Base-by-base conservation (phyloP, 2,113 vertebrate genomes). In the Steatornis caripensis region DNA sequence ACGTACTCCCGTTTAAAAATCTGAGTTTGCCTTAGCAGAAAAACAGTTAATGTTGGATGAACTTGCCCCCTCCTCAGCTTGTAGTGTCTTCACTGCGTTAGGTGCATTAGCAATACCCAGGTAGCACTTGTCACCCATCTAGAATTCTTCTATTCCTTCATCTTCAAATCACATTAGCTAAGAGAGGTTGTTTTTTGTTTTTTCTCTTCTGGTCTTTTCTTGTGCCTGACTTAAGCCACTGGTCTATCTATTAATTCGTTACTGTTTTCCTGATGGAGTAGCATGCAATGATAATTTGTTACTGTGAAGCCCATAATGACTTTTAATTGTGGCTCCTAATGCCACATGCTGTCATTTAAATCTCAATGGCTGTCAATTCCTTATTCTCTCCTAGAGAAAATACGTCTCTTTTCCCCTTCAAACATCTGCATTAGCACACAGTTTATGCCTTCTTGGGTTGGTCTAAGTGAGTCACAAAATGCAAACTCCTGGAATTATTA, bases 301-400 rank as follows among this genome's bases (percentile, higher is more conserved):
- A 64, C 92, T 81, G 51, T 11, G 75, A 96, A 94, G 82, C 30
- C 82, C 16, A 4, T 90, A 93, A 96, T 87, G 89, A 95, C 81
- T 97, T 96, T 96, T 97, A 96, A 97, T 95, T 97, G 80, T 65
- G 90, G 71, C 62, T 96, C 77, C 84, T 97, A 95, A 85, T 95
- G 86, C 90, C 77, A 88, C 58, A 64, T 7, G 5, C 72, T 97
- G 90, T 93, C 88, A 84, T 97, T 97, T 97, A 97, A 98, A 96
- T 97, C 89, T 98, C 92, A 93, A 53, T 97, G 96, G 84, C 92
- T 97, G 92, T 97, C 89, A 90, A 75, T 95, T 93, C 75, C 54
- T 70, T 0, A 1, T 89, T 89, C 76, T 96, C 49, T 78, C 61
- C 74, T 54, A 49, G 94, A 97, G 88, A 90, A 97, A 95, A 94